Conservation (phyloP, 1,140 invertebrate genomes). For the Drosophila teissieri region DNA sequence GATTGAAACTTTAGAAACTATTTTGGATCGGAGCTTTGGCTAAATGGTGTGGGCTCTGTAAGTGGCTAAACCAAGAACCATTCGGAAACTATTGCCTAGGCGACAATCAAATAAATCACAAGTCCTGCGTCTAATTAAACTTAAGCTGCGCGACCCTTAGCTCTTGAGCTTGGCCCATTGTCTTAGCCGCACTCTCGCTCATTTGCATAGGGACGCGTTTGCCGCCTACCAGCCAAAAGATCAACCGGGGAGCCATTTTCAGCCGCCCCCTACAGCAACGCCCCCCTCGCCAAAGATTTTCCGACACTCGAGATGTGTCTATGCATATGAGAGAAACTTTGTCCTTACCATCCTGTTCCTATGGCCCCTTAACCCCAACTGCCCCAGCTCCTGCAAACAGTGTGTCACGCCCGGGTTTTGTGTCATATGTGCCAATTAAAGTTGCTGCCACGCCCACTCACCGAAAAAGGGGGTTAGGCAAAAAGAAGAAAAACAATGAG, state of each 20-base stretch:
- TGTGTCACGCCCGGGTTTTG: conserved; percentile 66
- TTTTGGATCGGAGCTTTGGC: neutral
- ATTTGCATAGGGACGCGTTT: conserved; percentile 75
- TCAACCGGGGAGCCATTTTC: conserved; percentile 74
- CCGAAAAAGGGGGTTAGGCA: neutral
- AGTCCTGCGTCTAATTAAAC: conserved; percentile 76
- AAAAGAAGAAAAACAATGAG: neutral
- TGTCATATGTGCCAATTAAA: conserved; percentile 78
- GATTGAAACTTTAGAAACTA: conserved; percentile 50
- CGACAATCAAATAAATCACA: conserved; percentile 77
- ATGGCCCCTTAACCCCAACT: neutral
- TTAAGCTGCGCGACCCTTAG: conserved; percentile 77
- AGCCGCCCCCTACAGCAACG: conserved; percentile 10
- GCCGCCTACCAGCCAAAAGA: conserved; percentile 70
- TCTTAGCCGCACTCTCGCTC: conserved; percentile 24
- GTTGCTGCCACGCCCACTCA: conserved; percentile 51
- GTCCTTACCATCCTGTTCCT: conserved; percentile 18
- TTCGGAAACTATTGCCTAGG: conserved; percentile 31
- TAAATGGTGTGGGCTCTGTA: neutral
- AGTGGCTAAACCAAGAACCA: conserved; percentile 25
- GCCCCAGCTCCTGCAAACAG: conserved; percentile 14
- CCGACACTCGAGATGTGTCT: conserved; percentile 59
- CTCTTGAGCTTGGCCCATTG: conserved; percentile 68
- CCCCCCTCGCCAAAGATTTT: neutral
- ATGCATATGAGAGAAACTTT: conserved; percentile 70